Evolutionary conservation across 1,140 invertebrate species (phyloP), one percentile per base, ranked within the genome.

Genomic region (Drosophila mauritiana): DNA sequence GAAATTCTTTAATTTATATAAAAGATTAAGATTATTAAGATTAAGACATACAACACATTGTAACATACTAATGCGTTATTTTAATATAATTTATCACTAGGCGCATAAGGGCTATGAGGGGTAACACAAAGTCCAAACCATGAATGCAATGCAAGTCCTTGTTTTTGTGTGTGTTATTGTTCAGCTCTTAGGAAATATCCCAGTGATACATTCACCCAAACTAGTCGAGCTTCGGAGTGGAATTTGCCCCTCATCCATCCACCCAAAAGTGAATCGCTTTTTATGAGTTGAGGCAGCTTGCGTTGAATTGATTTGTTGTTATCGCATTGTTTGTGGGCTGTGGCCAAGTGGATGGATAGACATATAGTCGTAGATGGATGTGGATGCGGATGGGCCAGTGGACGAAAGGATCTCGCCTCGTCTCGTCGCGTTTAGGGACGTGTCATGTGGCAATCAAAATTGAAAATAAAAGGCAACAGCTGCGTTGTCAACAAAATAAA

Each of bases 381-480:
- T 61, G 42, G 37, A 55, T 68, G 34, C 3, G 39, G 43, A 37
- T 54, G 40, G 53, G 43, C 25, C 37, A 54, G 46, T 63, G 72
- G 72, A 39, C 70, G 45, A 63, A 70, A 49, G 65, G 65, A 54
- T 72, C 57, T 51, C 36, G 40, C 40, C 40, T 40, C 42, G 31
- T 49, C 45, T 40, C 49, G 34, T 54, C 34, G 59, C 67, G 69
- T 54, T 72, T 62, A 43, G 72, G 53, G 69, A 79, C 40, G 58
- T 54, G 78, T 68, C 69, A 78, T 73, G 79, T 64, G 68, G 63
- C 78, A 70, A 80, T 89, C 84, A 89, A 89, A 89, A 89, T 89
- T 89, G 84, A 89, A 89, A 89, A 89, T 89, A 89, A 89, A 89
- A 89, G 84, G 77, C 84, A 84, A 84, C 84, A 89, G 88, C 84